Evolutionary conservation across 92 coral and sea anemone species (phyloP).

Genomic region (Micromussa lordhowensis): DNA sequence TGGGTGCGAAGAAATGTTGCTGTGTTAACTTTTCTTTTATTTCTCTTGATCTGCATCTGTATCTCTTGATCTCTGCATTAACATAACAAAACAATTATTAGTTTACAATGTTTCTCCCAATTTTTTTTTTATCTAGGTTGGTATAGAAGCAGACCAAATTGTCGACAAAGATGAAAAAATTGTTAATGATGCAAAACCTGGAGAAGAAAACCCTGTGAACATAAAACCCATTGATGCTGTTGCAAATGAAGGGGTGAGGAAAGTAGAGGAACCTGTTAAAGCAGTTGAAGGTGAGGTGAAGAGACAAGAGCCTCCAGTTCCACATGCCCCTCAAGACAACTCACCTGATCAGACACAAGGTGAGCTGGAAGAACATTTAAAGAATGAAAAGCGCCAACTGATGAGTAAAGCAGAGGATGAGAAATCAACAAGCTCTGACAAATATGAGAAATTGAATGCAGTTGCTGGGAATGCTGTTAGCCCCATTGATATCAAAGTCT

Average conservation of each 20-base stretch:
- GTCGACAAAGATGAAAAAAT: slow-evolving; percentile 18
- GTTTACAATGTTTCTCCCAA: not conserved
- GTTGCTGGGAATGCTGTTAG: slow-evolving; percentile 10
- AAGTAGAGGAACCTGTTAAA: slow-evolving; percentile 27
- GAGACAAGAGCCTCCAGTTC: slow-evolving; percentile 86
- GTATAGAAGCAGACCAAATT: slow-evolving; percentile 9
- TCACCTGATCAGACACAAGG: slow-evolving; percentile 26
- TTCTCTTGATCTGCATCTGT: no score
- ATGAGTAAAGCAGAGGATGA: slow-evolving; percentile 71
- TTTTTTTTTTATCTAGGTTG: slow-evolving; percentile 10
- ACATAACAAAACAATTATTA: not conserved
- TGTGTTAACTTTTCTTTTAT: no score
- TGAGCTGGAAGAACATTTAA: slow-evolving; percentile 48
- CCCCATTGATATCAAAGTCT: slow-evolving; percentile 26
- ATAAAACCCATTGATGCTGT: slow-evolving; percentile 19
- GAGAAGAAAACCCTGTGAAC: slow-evolving; percentile 13
- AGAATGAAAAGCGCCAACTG: slow-evolving; percentile 64
- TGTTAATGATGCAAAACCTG: slow-evolving; percentile 7
- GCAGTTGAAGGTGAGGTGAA: slow-evolving; percentile 51
- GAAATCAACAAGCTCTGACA: not conserved
- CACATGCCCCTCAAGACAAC: slow-evolving; percentile 76
- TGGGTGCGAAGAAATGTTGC: no score
- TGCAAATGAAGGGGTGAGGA: slow-evolving; percentile 29
- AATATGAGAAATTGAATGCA: slow-evolving; percentile 12
- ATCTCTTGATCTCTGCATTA: not conserved